phyloP scores from a whole-genome alignment of 1,140 invertebrate genomes.

The Caenorhabditis inopinata region DNA sequence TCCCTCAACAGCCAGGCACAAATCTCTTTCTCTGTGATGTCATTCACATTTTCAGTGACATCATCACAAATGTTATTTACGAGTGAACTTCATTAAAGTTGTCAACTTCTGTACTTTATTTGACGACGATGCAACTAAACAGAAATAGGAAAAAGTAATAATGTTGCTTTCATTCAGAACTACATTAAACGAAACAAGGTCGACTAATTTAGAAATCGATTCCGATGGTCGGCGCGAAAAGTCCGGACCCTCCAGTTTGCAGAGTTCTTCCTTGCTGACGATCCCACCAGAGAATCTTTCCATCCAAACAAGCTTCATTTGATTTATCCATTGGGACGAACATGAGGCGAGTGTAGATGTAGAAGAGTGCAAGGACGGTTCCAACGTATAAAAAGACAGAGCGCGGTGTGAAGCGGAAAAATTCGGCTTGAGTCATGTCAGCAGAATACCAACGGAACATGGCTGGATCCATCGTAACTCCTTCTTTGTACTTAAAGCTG shows the following conservation, averaged over 20 bases:
- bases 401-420: constrained; percentile 59
- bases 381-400: constrained; percentile 61
- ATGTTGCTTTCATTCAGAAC: background rate
- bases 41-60: background rate
- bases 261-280: constrained; percentile 51
- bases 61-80: background rate
- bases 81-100: background rate
- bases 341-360: constrained; percentile 55
- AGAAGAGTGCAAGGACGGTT: constrained; percentile 52
- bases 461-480: constrained; percentile 63
- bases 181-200: background rate
- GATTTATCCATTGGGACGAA: constrained; percentile 50
- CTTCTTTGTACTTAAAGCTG: constrained; percentile 66
- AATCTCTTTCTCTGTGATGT: too few relatives aligned
- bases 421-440: constrained; percentile 65
- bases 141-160: background rate
- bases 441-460: constrained; percentile 67
- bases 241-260: constrained; percentile 53
- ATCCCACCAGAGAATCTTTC: constrained; percentile 65
- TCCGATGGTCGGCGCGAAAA: constrained; percentile 50
- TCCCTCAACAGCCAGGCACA: too few relatives aligned
- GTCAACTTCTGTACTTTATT: background rate
- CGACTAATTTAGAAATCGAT: constrained; percentile 50
- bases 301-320: constrained; percentile 57
- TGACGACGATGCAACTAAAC: too few relatives aligned